Evolutionary conservation across 35 echinoderm and acorn worm genomes (phyloP).

Genomic region (Ophiothrix spiculata): DNA sequence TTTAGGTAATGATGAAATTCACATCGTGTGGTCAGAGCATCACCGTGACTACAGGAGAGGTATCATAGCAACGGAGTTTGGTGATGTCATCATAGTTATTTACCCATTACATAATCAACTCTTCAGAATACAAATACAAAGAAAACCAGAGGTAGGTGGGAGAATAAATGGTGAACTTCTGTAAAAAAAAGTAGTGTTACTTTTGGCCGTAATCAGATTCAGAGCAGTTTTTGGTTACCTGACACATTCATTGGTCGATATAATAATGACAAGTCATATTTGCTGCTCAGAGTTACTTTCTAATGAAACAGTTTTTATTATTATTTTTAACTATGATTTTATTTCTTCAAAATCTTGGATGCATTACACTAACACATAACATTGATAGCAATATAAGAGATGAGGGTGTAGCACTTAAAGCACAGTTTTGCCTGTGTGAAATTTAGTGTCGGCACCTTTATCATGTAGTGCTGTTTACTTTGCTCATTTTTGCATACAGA

Average conservation of each 20-base stretch:
- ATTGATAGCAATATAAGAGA: no score
- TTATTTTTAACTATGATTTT: not conserved
- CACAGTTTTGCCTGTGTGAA: no score
- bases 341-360: not conserved
- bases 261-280: no score
- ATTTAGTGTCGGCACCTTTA: no score
- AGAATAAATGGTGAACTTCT: not conserved
- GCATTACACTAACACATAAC: no score
- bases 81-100: slow-evolving; percentile 98
- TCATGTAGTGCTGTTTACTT: no score
- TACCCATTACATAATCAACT: slow-evolving; percentile 93
- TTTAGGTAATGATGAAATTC: slow-evolving; percentile 95
- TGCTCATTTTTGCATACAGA: no score
- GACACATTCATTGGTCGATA: no score
- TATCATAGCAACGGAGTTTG: slow-evolving; percentile 98
- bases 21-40: slow-evolving; percentile 98
- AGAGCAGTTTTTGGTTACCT: no score
- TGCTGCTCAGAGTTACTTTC: no score
- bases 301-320: no score
- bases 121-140: slow-evolving; percentile 91
- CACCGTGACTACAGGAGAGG: slow-evolving; percentile 81
- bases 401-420: no score
- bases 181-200: not conserved
- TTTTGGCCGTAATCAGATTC: not conserved
- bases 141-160: slow-evolving; percentile 91